Percentiles rank a stretch among this genome's conserved stretches.
phyloP scores from a whole-genome alignment of 1,140 invertebrate genomes.

The Cherax quadricarinatus region DNA sequence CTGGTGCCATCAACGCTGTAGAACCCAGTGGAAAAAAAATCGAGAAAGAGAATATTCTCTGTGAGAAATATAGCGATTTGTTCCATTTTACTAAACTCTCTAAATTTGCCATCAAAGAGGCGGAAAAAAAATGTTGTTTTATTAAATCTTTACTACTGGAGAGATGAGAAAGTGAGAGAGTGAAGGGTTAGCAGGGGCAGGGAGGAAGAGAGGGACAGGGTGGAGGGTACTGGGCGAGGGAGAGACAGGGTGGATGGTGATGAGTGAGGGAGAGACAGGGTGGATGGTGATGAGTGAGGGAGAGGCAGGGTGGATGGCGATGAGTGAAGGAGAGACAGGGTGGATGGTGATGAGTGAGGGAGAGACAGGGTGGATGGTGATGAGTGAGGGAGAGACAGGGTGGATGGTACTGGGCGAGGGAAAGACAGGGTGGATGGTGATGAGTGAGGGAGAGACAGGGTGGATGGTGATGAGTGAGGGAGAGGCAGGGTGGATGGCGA shows the following conservation, averaged over 20 bases:
- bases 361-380: too few species aligned
- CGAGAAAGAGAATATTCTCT: not conserved
- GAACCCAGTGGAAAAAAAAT: not conserved
- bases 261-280: not conserved
- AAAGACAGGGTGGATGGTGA: not conserved
- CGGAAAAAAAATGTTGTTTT: not conserved
- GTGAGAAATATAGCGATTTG: not conserved
- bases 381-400: not conserved
- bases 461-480: not conserved
- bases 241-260: not conserved
- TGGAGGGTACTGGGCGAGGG: not conserved
- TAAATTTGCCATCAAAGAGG: not conserved
- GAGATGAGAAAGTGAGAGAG: not conserved
- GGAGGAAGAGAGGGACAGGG: not conserved
- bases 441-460: not conserved
- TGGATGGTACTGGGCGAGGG: not conserved
- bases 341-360: conserved; percentile 2
- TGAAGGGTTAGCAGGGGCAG: too few species aligned
- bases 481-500: too few species aligned
- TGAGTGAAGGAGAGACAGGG: conserved; percentile 7
- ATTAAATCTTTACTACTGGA: not conserved
- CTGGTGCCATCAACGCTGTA: not conserved
- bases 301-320: not conserved
- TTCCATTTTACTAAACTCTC: not conserved
- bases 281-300: not conserved